These are phyloP conservation scores for Lamellibrachia satsuma DNA, from an alignment of 2,888 invertebrate species.

Conservation along the genomic window DNA sequence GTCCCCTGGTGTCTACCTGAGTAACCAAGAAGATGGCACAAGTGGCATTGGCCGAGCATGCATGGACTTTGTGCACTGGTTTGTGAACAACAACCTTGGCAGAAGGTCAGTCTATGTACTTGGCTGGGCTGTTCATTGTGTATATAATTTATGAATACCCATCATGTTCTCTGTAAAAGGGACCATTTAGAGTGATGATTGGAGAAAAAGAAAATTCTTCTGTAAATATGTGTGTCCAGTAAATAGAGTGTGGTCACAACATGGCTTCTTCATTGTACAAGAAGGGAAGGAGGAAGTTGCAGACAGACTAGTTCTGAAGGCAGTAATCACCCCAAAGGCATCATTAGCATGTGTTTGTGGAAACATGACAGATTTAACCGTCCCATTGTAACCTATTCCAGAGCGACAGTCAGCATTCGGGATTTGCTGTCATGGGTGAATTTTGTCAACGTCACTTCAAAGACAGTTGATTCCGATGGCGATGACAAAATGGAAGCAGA, in stretches of 20 bases:
- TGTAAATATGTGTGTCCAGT: neutral
- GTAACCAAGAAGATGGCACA: conserved; percentile 67
- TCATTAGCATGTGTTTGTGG: too few species aligned
- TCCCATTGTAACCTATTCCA: neutral
- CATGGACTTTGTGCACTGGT: conserved; percentile 83
- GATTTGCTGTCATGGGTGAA: conserved; percentile 92
- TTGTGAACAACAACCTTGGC: conserved; percentile 77
- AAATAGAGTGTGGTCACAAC: neutral
- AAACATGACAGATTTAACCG: too few species aligned
- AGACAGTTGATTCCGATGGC: conserved; percentile 32
- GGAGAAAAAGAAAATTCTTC: neutral
- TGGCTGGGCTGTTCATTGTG: neutral
- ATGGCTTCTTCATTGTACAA: neutral
- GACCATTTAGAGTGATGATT: neutral
- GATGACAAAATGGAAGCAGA: conserved; percentile 42
- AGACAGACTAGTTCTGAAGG: too few species aligned
- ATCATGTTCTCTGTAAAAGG: too few species aligned
- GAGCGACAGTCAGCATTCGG: conserved; percentile 75
- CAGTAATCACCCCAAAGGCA: too few species aligned
- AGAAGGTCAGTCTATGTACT: conserved; percentile 65
- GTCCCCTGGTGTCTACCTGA: conserved; percentile 58
- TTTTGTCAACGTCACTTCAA: conserved; percentile 77
- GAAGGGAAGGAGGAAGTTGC: too few species aligned
- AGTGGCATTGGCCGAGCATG: conserved; percentile 71
- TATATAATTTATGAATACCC: too few species aligned